These are phyloP conservation scores for Serrognathus titanus DNA, from an alignment of 2,888 invertebrate genomes.

Conservation along the genomic window DNA sequence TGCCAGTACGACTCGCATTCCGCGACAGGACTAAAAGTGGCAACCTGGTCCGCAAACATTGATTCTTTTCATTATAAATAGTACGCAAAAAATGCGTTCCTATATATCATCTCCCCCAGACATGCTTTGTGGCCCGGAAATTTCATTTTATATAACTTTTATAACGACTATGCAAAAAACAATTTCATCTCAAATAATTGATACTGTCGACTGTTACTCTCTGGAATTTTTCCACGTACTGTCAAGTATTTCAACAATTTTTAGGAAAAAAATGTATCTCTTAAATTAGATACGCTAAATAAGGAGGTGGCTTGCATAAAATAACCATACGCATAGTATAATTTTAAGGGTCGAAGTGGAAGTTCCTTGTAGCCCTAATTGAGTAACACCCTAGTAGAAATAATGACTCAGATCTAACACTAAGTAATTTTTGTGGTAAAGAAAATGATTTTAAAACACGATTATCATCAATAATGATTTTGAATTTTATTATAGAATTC, in stretches of 20 bases:
- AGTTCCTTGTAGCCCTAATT: too few species aligned
- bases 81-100: conserved; percentile 52
- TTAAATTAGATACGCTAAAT: too few species aligned
- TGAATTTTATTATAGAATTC: too few species aligned
- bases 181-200: conserved; percentile 19
- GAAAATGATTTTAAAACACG: too few species aligned
- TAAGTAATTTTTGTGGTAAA: too few species aligned
- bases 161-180: conserved; percentile 37
- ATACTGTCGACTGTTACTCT: neutral
- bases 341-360: too few species aligned
- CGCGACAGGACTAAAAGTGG: conserved; percentile 35
- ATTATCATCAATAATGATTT: too few species aligned
- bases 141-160: conserved; percentile 50
- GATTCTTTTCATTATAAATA: conserved; percentile 52
- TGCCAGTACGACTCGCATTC: conserved; percentile 37
- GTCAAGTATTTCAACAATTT: neutral
- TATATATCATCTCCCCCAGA: conserved; percentile 48
- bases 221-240: neutral
- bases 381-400: too few species aligned
- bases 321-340: too few species aligned
- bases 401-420: too few species aligned
- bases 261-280: too few species aligned
- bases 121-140: conserved; percentile 50
- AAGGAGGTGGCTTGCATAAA: too few species aligned
- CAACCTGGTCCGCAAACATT: conserved; percentile 44